Evolutionary conservation across 2,113 vertebrate genomes (phyloP).

Genomic region (Chunga burmeisteri): DNA sequence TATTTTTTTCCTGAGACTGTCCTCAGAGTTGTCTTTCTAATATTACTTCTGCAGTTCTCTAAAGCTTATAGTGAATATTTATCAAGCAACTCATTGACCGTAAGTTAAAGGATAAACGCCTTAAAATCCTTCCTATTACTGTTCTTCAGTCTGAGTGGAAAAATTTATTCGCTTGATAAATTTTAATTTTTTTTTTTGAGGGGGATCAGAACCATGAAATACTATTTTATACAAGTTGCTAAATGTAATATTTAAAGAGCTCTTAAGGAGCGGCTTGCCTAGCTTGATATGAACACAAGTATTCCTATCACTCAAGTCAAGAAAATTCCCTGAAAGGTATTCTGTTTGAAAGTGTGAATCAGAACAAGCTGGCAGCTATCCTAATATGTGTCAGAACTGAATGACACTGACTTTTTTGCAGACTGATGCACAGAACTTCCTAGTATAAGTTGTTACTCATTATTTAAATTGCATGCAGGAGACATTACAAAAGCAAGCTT

Average conservation of each 20-base stretch:
- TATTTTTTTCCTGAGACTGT: neutral
- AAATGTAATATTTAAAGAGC: neutral
- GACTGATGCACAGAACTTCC: neutral
- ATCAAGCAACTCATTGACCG: neutral
- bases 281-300: neutral
- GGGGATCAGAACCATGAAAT: neutral
- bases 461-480: neutral
- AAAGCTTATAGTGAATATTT: neutral
- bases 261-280: neutral
- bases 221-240: neutral
- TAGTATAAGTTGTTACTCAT: neutral
- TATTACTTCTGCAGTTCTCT: neutral
- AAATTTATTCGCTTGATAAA: neutral
- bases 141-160: neutral
- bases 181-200: neutral
- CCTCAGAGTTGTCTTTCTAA: neutral
- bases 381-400: neutral
- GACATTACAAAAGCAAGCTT: neutral
- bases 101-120: neutral
- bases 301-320: neutral
- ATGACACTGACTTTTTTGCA: neutral
- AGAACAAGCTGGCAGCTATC: neutral
- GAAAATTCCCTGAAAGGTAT: neutral
- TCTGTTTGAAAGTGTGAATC: neutral
- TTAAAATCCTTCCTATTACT: neutral